Evolutionary conservation across 1,140 invertebrate species (phyloP).

Genomic region (Nylanderia fulva): DNA sequence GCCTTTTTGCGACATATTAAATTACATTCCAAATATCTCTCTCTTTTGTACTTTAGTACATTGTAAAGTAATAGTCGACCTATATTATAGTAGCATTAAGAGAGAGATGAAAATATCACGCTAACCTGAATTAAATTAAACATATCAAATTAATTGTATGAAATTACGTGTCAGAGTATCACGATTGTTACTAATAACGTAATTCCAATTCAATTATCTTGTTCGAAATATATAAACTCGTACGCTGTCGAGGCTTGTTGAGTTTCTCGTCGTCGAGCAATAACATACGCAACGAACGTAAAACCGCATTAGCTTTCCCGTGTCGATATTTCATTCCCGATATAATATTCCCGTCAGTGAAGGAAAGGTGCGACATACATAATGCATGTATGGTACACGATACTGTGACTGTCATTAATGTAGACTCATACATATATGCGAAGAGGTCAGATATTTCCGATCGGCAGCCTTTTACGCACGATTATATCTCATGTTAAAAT

Average conservation of each 20-base stretch:
- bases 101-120: neutral
- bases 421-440: neutral
- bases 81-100: constrained; percentile 5
- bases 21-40: neutral
- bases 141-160: constrained; percentile 2
- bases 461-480: neutral
- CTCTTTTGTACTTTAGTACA: neutral
- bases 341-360: constrained; percentile 34
- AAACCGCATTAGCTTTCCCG: constrained; percentile 1
- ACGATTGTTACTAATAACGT: constrained; percentile 10
- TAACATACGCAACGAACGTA: neutral
- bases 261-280: constrained; percentile 23
- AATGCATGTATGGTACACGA: neutral
- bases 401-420: neutral
- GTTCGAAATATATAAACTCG: constrained; percentile 11
- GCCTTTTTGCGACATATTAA: neutral
- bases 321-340: constrained; percentile 12
- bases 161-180: constrained; percentile 12
- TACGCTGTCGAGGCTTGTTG: neutral
- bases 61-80: neutral
- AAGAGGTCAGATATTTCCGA: too few relatives aligned
- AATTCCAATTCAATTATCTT: constrained; percentile 33
- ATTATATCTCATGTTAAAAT: neutral
- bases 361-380: constrained; percentile 39
- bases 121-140: neutral